A percentile compares a stretch with the other conserved stretches of the same genome.
phyloP scores from a whole-genome alignment of 2,888 invertebrate species.

The Pelosia muscerda region DNA sequence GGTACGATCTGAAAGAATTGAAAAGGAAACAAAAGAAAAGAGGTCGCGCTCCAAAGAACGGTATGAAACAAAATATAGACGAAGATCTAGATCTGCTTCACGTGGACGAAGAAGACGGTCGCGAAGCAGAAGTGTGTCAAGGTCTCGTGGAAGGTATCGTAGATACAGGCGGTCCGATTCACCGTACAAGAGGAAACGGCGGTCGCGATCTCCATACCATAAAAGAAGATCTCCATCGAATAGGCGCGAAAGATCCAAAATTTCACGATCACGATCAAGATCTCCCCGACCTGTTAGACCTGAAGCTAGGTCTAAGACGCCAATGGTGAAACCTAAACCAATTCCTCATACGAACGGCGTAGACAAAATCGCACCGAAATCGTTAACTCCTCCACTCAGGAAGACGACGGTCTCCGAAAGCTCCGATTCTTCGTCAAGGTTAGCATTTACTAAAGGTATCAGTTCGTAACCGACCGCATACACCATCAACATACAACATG shows the following conservation, averaged over 20 bases:
- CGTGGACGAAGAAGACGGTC: slow-evolving; percentile 70
- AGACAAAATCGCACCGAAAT: slow-evolving; percentile 62
- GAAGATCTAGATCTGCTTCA: slow-evolving; percentile 70
- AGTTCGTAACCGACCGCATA: too few species aligned
- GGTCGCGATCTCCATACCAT: slow-evolving; percentile 71
- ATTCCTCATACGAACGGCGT: slow-evolving; percentile 57
- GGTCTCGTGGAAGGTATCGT: slow-evolving; percentile 72
- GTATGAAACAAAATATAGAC: slow-evolving; percentile 70
- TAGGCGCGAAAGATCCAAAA: slow-evolving; percentile 59
- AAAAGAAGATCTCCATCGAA: slow-evolving; percentile 49
- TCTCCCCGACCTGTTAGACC: slow-evolving; percentile 47
- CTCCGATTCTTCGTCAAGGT: slow-evolving; percentile 78
- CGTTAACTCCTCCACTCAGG: slow-evolving; percentile 73
- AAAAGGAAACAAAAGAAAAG: slow-evolving; percentile 66
- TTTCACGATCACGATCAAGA: slow-evolving; percentile 53
- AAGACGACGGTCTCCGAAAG: slow-evolving; percentile 79
- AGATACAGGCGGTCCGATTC: slow-evolving; percentile 81
- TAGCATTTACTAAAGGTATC: slow-evolving; percentile 26
- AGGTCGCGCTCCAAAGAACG: slow-evolving; percentile 71
- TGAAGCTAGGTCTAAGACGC: slow-evolving; percentile 63
- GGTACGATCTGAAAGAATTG: slow-evolving; percentile 47
- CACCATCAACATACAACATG: too few species aligned
- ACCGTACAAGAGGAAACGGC: slow-evolving; percentile 79
- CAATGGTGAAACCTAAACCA: slow-evolving; percentile 58
- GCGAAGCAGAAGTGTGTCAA: slow-evolving; percentile 66